Conservation (phyloP, 2,888 invertebrate species). For the Drosophila subsilvestris region DNA sequence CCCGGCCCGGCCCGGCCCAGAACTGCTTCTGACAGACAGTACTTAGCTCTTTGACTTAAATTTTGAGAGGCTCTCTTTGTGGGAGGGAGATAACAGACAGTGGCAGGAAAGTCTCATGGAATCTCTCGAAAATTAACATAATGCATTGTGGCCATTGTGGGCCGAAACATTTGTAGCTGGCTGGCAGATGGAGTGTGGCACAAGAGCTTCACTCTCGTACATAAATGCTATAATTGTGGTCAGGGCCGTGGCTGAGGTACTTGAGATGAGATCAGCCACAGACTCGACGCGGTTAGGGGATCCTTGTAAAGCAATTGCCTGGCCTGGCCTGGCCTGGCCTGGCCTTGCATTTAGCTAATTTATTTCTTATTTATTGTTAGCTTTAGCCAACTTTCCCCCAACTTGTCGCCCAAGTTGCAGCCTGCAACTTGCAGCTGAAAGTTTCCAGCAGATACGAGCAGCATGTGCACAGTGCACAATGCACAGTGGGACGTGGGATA, state of each 20-base stretch:
- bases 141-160: conserved; percentile 33
- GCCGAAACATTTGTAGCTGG: conserved; percentile 40
- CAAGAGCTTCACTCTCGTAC: conserved; percentile 27
- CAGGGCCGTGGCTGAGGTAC: not conserved
- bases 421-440: conserved; percentile 19
- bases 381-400: conserved; percentile 37
- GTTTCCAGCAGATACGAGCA: conserved; percentile 36
- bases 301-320: too few relatives aligned
- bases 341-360: conserved; percentile 34
- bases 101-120: conserved; percentile 26
- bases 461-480: conserved; percentile 29
- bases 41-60: conserved; percentile 62
- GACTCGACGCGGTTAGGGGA: too few relatives aligned
- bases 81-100: conserved; percentile 20
- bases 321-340: not conserved
- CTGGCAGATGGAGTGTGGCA: not conserved
- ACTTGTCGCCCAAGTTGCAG: conserved; percentile 29
- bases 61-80: conserved; percentile 53
- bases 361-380: conserved; percentile 41
- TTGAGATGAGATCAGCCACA: conserved; percentile 6
- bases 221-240: conserved; percentile 13
- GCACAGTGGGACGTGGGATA: conserved; percentile 22
- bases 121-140: conserved; percentile 35
- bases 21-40: conserved; percentile 50
- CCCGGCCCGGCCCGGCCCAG: conserved; percentile 27